Evolutionary conservation across 2,888 invertebrate genomes (phyloP).

Genomic region (Oligia latruncula): DNA sequence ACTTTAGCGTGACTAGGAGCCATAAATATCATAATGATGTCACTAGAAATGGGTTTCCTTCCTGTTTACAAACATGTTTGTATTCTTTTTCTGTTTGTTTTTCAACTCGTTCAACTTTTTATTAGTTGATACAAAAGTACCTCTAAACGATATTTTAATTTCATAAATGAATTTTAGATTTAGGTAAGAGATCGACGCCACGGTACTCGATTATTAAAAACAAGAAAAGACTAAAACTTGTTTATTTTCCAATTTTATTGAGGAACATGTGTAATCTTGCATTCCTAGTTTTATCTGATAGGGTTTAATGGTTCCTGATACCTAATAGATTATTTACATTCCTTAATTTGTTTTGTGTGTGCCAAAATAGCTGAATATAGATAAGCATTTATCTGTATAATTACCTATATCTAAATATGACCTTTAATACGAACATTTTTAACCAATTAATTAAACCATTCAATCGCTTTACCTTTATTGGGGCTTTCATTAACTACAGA

Average conservation of each 20-base stretch:
- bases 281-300: conserved; percentile 46
- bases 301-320: conserved; percentile 26
- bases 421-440: background rate
- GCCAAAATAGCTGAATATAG: background rate
- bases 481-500: conserved; percentile 65
- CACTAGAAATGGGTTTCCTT: conserved; percentile 15
- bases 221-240: background rate
- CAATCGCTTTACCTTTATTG: conserved; percentile 65
- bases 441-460: conserved; percentile 45
- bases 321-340: conserved; percentile 2
- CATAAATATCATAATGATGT: background rate
- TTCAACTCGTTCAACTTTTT: background rate
- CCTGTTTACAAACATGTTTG: background rate
- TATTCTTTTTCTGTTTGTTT: background rate
- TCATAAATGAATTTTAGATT: background rate
- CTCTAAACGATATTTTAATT: background rate
- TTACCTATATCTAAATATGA: background rate
- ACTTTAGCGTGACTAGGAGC: background rate
- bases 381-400: background rate
- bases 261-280: conserved; percentile 1
- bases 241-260: conserved; percentile 28
- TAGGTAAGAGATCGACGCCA: too few species aligned
- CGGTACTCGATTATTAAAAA: background rate
- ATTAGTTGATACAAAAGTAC: background rate
- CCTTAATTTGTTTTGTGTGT: background rate